phyloP scores from a whole-genome alignment of 2,113 vertebrate species.

The Porphyrio hochstetteri region DNA sequence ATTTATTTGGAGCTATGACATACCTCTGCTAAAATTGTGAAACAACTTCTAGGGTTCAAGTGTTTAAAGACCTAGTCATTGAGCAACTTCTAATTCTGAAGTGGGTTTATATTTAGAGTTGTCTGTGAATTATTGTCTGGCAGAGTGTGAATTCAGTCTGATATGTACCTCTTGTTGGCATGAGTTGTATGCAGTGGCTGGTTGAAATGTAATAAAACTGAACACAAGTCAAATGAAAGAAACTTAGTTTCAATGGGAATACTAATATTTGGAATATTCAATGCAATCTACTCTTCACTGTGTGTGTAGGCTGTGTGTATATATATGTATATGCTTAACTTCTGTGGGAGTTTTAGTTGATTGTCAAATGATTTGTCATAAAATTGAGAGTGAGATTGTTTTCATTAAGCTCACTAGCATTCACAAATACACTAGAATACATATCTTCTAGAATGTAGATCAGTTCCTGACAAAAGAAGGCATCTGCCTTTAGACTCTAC shows the following conservation, averaged over 20 bases:
- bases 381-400: neutral
- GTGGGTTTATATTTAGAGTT: neutral
- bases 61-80: neutral
- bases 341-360: neutral
- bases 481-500: neutral
- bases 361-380: neutral
- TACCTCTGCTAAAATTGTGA: neutral
- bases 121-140: neutral
- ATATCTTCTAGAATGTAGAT: neutral
- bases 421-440: neutral
- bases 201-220: neutral
- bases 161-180: neutral
- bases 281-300: rapidly evolving
- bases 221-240: neutral
- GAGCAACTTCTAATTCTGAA: neutral
- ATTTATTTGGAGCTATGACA: neutral
- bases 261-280: neutral
- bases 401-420: neutral
- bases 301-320: neutral
- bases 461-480: neutral
- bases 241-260: rapidly evolving
- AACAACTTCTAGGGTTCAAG: neutral
- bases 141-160: neutral
- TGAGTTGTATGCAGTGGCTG: neutral
- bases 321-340: neutral